Evolutionary conservation across 2,797 vertebrate genomes (phyloP), one percentile per base, ranked within the genome.

Genomic region (Erithacus rubecula): DNA sequence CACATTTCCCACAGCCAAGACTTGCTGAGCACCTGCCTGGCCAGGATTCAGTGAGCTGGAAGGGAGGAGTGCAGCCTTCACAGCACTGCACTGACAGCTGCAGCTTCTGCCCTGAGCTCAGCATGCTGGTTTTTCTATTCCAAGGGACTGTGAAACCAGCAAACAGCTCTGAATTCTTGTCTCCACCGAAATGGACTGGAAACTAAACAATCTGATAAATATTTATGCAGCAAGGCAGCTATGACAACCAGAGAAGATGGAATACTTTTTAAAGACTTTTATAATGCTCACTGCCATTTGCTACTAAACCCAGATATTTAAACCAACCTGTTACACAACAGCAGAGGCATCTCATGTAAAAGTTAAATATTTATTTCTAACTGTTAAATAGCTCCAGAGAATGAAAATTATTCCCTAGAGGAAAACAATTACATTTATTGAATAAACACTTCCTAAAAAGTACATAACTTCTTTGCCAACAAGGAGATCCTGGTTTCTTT

Each of bases 191-290:
- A 89, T 12, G 21, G 59, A 76, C 49, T 63, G 49, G 59, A 91
- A 95, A 72, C 43, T 51, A 80, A 96, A 92, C 86, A 85, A 63
- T 34, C 49, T 85, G 49, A 74, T 53, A 89, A 94, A 91, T 93
- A 94, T 72, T 95, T 83, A 89, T 18, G 29, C 10, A 81, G 51
- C 24, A 53, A 89, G 62, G 60, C 55, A 87, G 68, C 69, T 69
- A 24, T 44, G 34, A 64, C 59, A 89, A 53, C 52, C 59, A 81
- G 56, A 94, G 69, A 47, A 91, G 77, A 71, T 53, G 75, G 34
- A 90, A 51, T 44, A 34, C 24, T 68, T 77, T 91, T 76, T 34
- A 59, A 90, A 90, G 59, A 70, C 27, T 83, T 94, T 78, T 64
- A 80, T 78, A 21, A 2, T 41, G 83, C 62, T 83, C n/a, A 20